A percentile compares a stretch with the other conserved stretches of the same genome.
These are phyloP conservation scores for Drosophila santomea DNA, from an alignment of 1,140 invertebrate genomes.

Conservation along the genomic window DNA sequence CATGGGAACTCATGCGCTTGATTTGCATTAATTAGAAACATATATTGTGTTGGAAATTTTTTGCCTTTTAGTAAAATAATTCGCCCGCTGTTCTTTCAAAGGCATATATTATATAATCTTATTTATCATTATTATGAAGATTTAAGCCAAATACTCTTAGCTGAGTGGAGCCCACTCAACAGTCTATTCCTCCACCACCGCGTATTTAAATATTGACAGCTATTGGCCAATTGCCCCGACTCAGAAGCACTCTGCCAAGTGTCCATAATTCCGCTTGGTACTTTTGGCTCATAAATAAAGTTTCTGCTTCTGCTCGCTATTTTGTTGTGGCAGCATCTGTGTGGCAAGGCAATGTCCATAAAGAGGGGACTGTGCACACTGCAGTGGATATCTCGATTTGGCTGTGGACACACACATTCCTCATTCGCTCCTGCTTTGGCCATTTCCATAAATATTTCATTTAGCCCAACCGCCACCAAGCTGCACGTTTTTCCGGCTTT, in stretches of 20 bases:
- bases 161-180: background rate
- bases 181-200: background rate
- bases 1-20: too few species aligned
- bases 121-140: background rate
- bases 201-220: constrained; percentile 78
- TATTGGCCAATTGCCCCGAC: constrained; percentile 73
- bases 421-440: constrained; percentile 30
- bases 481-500: constrained; percentile 64
- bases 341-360: constrained; percentile 31
- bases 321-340: constrained; percentile 37
- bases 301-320: constrained; percentile 54
- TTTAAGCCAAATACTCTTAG: background rate
- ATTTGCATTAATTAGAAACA: background rate
- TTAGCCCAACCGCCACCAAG: constrained; percentile 66
- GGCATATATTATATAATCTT: too few species aligned
- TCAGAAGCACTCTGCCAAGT: constrained; percentile 54
- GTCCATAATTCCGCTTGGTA: constrained; percentile 63
- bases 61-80: too few species aligned
- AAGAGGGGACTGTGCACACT: constrained; percentile 31
- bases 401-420: constrained; percentile 26
- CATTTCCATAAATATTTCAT: constrained; percentile 82
- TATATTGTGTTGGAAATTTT: too few species aligned
- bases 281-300: constrained; percentile 66
- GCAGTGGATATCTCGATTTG: constrained; percentile 46
- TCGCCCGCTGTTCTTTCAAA: too few species aligned